Base-by-base conservation (phyloP, 2,888 invertebrate genomes). In the Rotaria socialis region DNA sequence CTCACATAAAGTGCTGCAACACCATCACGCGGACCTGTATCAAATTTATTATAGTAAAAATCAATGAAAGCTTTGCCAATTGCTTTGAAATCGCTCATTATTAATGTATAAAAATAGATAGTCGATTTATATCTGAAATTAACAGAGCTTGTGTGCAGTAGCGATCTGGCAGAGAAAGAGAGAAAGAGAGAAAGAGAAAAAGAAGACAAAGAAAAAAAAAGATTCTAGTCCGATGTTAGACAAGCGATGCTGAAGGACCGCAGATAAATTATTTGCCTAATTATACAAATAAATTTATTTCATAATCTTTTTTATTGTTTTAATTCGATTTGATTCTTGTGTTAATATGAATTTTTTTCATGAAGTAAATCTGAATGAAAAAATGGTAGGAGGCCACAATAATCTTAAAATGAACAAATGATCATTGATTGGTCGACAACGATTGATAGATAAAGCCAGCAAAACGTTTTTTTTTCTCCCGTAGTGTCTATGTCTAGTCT, bases 61-160 rank as follows among this genome's bases (percentile, higher is more conserved):
- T 80, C 47, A 47, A 80, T 80, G 11, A 80, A 80, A 5, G 80
- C 80, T 16, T 80, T 80, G 8, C 80, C 80, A 47, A 80, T 47
- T n/a, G 43, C 80, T 47, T 80, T 80, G 19, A 43, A 80, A 80
- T 80, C 80, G 35, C 80, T 43, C 47, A 80, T 47, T 8, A n/a
- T 47, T 24, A 5, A 19, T 55, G 7, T 55, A 55, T 22, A 22
- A 19, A 55, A 55, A 55, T 55, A 19, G 55, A 22, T 22, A 55
- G 19, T 55, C 19, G 3, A 55, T 55, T 55, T 24, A 47, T 47
- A 80, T 80, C 47, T 80, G 47, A 80, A 80, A 47, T 35, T 6
- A 80, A 41, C 11, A 14, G 10, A 3, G n/a, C 35, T 27, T 27
- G 19, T 27, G 35, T 67, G 24, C 27, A n/a, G 2, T 10, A n/a